These are phyloP conservation scores for Drosophila aldrichi DNA, from an alignment of 2,888 invertebrate genomes.

Conservation along the genomic window DNA sequence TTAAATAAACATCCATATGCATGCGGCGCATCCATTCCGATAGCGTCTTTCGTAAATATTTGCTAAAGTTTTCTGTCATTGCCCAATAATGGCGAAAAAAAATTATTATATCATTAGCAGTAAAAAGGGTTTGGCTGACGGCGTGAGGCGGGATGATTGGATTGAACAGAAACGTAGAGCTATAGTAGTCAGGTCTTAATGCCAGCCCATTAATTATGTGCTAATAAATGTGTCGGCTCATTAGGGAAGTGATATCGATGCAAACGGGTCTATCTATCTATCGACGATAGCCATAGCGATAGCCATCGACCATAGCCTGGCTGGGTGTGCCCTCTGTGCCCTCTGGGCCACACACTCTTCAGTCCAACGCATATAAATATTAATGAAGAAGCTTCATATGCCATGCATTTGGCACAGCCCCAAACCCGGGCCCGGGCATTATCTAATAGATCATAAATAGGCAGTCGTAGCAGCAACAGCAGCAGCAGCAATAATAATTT, in stretches of 20 bases:
- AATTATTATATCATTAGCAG: slow-evolving; percentile 51
- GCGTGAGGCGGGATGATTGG: background rate
- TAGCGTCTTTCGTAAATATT: slow-evolving; percentile 52
- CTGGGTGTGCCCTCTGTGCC: slow-evolving; percentile 43
- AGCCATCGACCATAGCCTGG: background rate
- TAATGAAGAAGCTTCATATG: slow-evolving; percentile 45
- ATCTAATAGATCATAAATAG: slow-evolving; percentile 48
- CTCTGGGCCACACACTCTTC: slow-evolving; percentile 27
- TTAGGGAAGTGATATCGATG: slow-evolving; percentile 56
- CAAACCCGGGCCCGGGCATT: slow-evolving; percentile 13
- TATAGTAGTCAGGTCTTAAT: slow-evolving; percentile 13
- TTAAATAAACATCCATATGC: slow-evolving; percentile 4
- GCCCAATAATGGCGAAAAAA: slow-evolving; percentile 38
- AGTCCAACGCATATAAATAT: slow-evolving; percentile 39
- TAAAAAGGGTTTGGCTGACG: background rate
- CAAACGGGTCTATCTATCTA: slow-evolving; percentile 15
- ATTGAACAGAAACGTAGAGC: slow-evolving; percentile 1
- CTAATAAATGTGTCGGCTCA: slow-evolving; percentile 62
- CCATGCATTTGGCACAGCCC: slow-evolving; percentile 46
- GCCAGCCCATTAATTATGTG: slow-evolving; percentile 53
- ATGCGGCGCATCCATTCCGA: slow-evolving; percentile 25
- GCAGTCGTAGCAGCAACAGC: background rate
- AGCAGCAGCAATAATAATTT: slow-evolving; percentile 33
- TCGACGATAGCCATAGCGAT: background rate
- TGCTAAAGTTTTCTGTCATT: slow-evolving; percentile 62